These are phyloP conservation scores for Gavia stellata DNA, from an alignment of 2,113 vertebrate species.

Conservation along the genomic window DNA sequence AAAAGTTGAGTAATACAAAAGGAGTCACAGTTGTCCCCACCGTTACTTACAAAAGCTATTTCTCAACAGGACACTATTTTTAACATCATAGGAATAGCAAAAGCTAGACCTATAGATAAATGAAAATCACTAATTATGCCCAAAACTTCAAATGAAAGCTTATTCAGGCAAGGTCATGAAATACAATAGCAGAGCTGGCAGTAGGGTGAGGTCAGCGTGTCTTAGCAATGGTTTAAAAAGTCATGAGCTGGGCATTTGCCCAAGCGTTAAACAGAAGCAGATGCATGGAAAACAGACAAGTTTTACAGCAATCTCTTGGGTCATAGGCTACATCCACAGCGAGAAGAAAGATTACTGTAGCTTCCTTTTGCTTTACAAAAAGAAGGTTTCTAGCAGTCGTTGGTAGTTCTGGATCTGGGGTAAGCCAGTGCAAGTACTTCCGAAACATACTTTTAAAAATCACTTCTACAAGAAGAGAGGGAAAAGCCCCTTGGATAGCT, in stretches of 20 bases:
- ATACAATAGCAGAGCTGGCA: neutral
- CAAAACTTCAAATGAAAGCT: neutral
- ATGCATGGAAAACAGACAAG: neutral
- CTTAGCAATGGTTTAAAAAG: neutral
- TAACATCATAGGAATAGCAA: neutral
- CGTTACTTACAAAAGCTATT: neutral
- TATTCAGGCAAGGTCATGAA: neutral
- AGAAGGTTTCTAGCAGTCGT: neutral
- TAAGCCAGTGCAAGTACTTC: neutral
- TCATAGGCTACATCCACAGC: neutral
- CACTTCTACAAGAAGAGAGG: neutral
- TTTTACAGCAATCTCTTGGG: neutral
- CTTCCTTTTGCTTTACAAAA: neutral
- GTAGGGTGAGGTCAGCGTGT: rapidly evolving
- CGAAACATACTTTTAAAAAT: neutral
- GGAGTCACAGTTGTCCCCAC: neutral
- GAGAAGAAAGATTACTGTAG: neutral
- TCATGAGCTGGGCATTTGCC: neutral
- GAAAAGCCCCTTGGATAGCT: neutral
- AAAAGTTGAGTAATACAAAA: neutral
- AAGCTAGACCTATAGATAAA: neutral
- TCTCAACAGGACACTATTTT: neutral
- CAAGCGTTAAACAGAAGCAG: neutral
- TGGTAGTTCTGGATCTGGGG: neutral
- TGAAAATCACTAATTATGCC: neutral